phyloP scores from a whole-genome alignment of 2,888 invertebrate genomes.

The Aricia artaxerxes region DNA sequence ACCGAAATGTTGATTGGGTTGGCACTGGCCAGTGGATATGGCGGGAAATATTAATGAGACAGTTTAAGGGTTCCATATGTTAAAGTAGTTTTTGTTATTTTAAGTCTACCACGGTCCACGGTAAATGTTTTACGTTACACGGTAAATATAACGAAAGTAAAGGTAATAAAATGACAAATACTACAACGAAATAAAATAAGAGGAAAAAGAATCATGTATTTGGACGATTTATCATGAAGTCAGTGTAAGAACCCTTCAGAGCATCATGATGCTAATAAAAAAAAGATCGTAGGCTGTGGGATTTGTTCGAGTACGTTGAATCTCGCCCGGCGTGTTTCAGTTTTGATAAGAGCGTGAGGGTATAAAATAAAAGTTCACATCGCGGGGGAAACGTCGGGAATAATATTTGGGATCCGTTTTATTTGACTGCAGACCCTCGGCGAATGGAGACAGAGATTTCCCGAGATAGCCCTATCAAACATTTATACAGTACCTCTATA shows the following conservation, averaged over 20 bases:
- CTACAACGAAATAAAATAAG: not conserved
- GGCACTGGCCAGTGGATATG: conserved; percentile 31
- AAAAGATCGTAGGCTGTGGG: conserved; percentile 55
- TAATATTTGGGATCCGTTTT: conserved; percentile 80
- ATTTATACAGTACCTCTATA: conserved; percentile 80
- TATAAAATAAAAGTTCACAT: conserved; percentile 81
- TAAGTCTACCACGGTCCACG: not conserved
- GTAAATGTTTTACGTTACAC: not conserved
- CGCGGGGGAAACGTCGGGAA: conserved; percentile 76
- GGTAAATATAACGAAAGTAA: too few species aligned
- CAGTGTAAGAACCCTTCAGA: not conserved
- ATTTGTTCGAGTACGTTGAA: conserved; percentile 75
- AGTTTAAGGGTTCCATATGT: not conserved
- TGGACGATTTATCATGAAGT: conserved; percentile 8
- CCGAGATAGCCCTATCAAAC: conserved; percentile 80
- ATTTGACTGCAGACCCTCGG: conserved; percentile 79
- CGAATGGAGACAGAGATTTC: conserved; percentile 79
- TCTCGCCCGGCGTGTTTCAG: conserved; percentile 71
- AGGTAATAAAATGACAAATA: too few species aligned
- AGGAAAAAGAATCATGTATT: not conserved
- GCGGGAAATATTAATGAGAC: conserved; percentile 34
- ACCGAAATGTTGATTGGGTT: conserved; percentile 38
- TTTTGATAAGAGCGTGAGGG: conserved; percentile 77
- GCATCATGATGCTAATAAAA: conserved; percentile 35
- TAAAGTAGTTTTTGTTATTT: not conserved